Percentiles rank a stretch among this genome's conserved stretches.
Conservation (phyloP, 2,888 invertebrate species). For the Pristionchus japonicus region DNA sequence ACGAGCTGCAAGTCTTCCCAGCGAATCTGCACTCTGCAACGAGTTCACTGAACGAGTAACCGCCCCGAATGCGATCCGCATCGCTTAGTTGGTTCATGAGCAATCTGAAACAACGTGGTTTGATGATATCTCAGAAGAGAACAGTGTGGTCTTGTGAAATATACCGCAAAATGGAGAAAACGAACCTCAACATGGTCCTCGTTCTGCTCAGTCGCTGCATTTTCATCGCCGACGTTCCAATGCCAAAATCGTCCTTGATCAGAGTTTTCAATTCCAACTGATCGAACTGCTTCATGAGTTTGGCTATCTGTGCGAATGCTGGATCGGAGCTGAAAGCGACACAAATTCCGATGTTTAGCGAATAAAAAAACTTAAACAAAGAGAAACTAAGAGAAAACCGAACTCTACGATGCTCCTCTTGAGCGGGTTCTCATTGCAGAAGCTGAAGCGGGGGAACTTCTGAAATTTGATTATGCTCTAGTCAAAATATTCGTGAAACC, state of each 20-base stretch:
- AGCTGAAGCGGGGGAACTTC: not conserved
- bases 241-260: not conserved
- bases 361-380: too few relatives aligned
- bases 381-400: not conserved
- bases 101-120: not conserved
- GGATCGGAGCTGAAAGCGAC: not conserved
- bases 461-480: not conserved
- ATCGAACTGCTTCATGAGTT: not conserved
- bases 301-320: not conserved
- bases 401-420: not conserved
- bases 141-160: not conserved
- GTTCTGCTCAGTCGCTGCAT: conserved; percentile 1
- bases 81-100: not conserved
- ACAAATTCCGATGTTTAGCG: not conserved
- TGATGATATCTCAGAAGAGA: too few relatives aligned
- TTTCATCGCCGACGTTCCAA: not conserved
- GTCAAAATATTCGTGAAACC: not conserved
- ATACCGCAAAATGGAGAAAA: too few relatives aligned
- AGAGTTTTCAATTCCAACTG: not conserved
- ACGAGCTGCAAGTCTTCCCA: conserved; percentile 21
- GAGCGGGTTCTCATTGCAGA: conserved; percentile 33
- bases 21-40: not conserved
- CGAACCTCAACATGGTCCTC: not conserved
- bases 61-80: not conserved
- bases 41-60: conserved; percentile 29